Evolutionary conservation across 2,797 vertebrate species (phyloP).

Genomic region (Smutsia gigantea): DNA sequence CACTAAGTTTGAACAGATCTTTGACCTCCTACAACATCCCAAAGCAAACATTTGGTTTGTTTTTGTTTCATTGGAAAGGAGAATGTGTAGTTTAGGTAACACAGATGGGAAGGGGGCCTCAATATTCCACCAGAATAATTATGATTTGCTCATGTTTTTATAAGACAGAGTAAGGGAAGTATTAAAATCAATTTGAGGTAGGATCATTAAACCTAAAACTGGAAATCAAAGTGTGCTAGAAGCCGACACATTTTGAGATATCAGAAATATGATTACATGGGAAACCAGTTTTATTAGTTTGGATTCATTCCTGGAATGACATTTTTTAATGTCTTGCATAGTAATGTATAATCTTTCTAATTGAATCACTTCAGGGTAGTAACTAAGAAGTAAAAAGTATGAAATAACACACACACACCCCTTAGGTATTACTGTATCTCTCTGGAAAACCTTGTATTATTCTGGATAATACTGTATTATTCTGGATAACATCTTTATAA

Average conservation of each 20-base stretch:
- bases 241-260: slow-evolving; percentile 15
- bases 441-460: neutral
- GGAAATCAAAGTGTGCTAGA: neutral
- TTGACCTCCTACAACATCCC: neutral
- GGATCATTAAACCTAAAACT: neutral
- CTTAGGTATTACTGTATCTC: neutral
- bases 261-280: slow-evolving; percentile 6
- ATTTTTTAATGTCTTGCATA: slow-evolving; percentile 15
- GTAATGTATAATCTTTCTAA: neutral
- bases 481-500: neutral
- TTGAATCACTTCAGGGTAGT: neutral
- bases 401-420: neutral
- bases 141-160: neutral
- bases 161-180: neutral
- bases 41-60: neutral
- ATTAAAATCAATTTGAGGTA: slow-evolving; percentile 5
- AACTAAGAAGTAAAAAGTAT: neutral
- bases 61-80: neutral
- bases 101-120: neutral
- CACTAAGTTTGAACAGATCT: neutral
- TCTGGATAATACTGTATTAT: neutral
- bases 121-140: neutral
- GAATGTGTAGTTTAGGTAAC: neutral
- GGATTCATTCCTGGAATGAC: neutral
- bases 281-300: slow-evolving; percentile 44